These are phyloP conservation scores for Pseudopipra pipra DNA, from an alignment of 2,113 vertebrate species.

Conservation along the genomic window DNA sequence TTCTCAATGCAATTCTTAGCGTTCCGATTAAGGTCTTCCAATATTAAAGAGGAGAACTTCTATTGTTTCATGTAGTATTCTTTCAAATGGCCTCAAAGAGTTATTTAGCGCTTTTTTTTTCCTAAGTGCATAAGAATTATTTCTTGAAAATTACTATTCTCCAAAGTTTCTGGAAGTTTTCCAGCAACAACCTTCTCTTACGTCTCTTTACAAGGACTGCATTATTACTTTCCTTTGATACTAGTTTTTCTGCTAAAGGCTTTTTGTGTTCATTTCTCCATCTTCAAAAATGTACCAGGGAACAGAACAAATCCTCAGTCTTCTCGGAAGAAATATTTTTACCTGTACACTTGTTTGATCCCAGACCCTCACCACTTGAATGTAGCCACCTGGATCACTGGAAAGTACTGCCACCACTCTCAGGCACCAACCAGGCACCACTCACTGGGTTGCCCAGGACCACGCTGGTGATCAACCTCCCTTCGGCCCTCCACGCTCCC, in stretches of 20 bases:
- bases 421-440: rapidly evolving
- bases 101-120: rapidly evolving
- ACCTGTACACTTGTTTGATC: too few relatives aligned
- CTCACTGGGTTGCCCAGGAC: neutral
- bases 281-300: neutral
- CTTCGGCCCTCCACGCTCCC: neutral
- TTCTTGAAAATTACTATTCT: neutral
- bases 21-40: neutral
- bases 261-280: neutral
- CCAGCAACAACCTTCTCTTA: neutral
- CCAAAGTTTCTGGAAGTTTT: neutral
- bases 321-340: neutral
- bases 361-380: neutral
- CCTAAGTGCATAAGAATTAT: neutral
- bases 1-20: neutral
- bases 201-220: neutral
- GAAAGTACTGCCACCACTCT: neutral
- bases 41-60: neutral
- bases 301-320: neutral
- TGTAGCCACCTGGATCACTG: rapidly evolving
- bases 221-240: neutral
- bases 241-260: neutral
- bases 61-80: neutral
- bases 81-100: neutral
- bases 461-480: rapidly evolving